Conservation (phyloP, 1,140 invertebrate species). For the Asobara japonica region DNA sequence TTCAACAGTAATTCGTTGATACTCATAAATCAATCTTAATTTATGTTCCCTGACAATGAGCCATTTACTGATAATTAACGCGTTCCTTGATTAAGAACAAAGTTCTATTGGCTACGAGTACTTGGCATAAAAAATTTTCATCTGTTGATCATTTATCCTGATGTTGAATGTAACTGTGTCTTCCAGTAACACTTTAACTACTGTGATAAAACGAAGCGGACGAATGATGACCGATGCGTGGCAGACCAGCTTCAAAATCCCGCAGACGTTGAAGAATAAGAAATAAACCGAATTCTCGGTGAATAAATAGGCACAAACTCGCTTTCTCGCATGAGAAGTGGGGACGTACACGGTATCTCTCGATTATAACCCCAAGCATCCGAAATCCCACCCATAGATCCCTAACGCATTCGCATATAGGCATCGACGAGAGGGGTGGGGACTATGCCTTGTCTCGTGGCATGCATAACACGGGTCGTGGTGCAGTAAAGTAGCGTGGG, state of each 20-base stretch:
- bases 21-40: no score
- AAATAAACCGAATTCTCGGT: neutral
- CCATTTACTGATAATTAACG: neutral
- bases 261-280: neutral
- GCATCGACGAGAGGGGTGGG: neutral
- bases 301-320: constrained; percentile 42
- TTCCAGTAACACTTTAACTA: neutral
- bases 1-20: no score
- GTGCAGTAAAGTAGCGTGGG: constrained; percentile 65
- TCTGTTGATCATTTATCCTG: neutral
- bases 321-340: constrained; percentile 41
- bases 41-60: no score
- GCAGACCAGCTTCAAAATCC: constrained; percentile 6
- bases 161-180: neutral
- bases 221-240: neutral
- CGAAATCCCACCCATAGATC: constrained; percentile 62
- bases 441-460: constrained; percentile 54
- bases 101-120: neutral
- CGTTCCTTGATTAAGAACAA: neutral
- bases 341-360: constrained; percentile 50
- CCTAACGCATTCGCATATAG: neutral
- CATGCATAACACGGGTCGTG: constrained; percentile 63
- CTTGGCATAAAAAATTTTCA: neutral
- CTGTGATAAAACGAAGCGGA: constrained; percentile 5
- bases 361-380: constrained; percentile 50